These are phyloP conservation scores for Crossaster papposus DNA, from an alignment of 53 echinoderm and acorn worm genomes.

Conservation along the genomic window DNA sequence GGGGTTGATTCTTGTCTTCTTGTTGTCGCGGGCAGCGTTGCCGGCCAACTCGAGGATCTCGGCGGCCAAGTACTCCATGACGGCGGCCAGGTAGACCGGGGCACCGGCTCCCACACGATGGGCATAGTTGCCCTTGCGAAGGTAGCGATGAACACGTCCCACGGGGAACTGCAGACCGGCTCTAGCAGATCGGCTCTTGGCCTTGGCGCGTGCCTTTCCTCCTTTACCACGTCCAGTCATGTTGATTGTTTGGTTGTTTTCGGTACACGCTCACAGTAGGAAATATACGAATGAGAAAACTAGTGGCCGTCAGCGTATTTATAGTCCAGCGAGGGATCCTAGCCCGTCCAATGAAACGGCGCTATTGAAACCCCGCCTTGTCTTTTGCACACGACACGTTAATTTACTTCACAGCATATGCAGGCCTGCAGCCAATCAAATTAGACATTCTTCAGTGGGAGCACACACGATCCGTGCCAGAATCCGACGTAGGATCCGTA, in stretches of 20 bases:
- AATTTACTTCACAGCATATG: not conserved
- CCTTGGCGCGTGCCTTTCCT: conserved; percentile 70
- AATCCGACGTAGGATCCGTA: conserved; percentile 18
- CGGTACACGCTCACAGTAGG: not conserved
- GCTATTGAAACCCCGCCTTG: conserved; percentile 16
- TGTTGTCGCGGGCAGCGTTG: conserved; percentile 96
- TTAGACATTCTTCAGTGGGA: not conserved
- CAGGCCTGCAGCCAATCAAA: not conserved
- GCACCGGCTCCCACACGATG: conserved; percentile 83
- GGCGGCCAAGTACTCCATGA: conserved; percentile 86
- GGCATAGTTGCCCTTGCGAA: conserved; percentile 88
- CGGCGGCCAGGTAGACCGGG: conserved; percentile 89
- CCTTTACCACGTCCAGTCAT: conserved; percentile 97
- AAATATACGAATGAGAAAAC: not conserved
- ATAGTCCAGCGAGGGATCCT: conserved; percentile 14
- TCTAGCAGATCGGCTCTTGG: conserved; percentile 73
- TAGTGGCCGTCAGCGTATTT: conserved; percentile 19
- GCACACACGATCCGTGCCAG: not conserved
- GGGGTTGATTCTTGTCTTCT: conserved; percentile 91
- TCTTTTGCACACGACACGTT: not conserved
- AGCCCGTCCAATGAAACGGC: conserved; percentile 25
- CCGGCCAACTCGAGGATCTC: conserved; percentile 96
- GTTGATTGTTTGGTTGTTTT: conserved; percentile 5
- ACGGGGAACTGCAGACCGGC: conserved; percentile 91
- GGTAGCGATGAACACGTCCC: conserved; percentile 88